Evolutionary conservation across 1,140 invertebrate genomes (phyloP).

Genomic region (Solen grandis): DNA sequence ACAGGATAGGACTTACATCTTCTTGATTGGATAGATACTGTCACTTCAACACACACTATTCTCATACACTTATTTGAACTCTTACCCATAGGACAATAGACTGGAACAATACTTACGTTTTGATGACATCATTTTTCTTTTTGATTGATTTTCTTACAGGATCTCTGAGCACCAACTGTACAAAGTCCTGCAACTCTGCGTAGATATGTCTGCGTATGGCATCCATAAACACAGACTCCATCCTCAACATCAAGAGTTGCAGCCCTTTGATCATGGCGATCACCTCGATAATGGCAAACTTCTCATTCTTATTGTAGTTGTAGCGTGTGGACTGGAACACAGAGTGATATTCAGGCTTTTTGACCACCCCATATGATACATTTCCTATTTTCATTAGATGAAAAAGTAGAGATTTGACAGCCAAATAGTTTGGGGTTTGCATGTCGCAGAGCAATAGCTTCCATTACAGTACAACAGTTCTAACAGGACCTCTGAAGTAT

Average conservation of each 20-base stretch:
- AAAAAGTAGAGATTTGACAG: too few species aligned
- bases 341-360: slow-evolving; percentile 40
- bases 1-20: too few species aligned
- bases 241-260: slow-evolving; percentile 96
- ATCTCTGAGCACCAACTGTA: slow-evolving; percentile 94
- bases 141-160: slow-evolving; percentile 98
- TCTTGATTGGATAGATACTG: too few species aligned
- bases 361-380: too few species aligned
- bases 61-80: too few species aligned
- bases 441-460: too few species aligned
- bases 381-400: too few species aligned
- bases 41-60: too few species aligned
- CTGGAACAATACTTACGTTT: slow-evolving; percentile 85
- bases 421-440: too few species aligned
- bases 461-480: too few species aligned
- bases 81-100: too few species aligned
- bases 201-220: slow-evolving; percentile 97
- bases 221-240: slow-evolving; percentile 98
- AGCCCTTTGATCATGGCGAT: slow-evolving; percentile 99
- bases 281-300: slow-evolving; percentile 98
- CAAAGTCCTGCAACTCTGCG: slow-evolving; percentile 98
- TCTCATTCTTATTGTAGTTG: slow-evolving; percentile 98
- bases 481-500: too few species aligned
- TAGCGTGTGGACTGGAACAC: slow-evolving; percentile 92
- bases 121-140: slow-evolving; percentile 98